Conservation (phyloP, 2,113 vertebrate genomes). For the Alectura lathami region DNA sequence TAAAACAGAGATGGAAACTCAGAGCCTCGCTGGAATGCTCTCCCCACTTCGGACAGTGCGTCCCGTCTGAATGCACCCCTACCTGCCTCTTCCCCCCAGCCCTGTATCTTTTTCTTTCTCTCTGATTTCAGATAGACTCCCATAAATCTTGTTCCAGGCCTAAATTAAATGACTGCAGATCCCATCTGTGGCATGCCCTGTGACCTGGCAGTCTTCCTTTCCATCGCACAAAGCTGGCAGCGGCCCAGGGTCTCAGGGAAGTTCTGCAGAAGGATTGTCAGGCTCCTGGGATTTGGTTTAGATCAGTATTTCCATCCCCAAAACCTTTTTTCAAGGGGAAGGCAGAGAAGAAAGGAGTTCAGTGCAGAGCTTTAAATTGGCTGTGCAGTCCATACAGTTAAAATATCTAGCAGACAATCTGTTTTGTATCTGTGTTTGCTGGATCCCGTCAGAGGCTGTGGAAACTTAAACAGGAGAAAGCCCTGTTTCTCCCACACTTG, state of each 20-base stretch:
- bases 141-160: conserved; percentile 50
- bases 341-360: conserved; percentile 16
- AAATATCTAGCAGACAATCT: not conserved
- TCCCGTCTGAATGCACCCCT: conserved; percentile 22
- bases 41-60: not conserved
- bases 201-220: conserved; percentile 61
- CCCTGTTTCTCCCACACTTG: not conserved
- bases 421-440: not conserved
- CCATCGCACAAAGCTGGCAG: conserved; percentile 35
- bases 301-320: conserved; percentile 54
- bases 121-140: conserved; percentile 24
- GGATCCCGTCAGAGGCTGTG: not conserved
- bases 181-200: conserved; percentile 64
- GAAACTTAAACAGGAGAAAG: not conserved
- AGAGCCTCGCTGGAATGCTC: not conserved
- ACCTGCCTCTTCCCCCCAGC: not conserved
- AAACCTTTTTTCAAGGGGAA: not conserved
- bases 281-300: conserved; percentile 46
- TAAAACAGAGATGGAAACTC: not conserved
- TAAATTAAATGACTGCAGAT: conserved; percentile 53
- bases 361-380: not conserved
- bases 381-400: not conserved
- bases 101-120: not conserved
- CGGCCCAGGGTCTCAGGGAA: conserved; percentile 27
- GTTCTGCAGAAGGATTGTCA: conserved; percentile 55